Conservation (phyloP, 2,888 invertebrate genomes). For the Steinernema hermaphroditum region DNA sequence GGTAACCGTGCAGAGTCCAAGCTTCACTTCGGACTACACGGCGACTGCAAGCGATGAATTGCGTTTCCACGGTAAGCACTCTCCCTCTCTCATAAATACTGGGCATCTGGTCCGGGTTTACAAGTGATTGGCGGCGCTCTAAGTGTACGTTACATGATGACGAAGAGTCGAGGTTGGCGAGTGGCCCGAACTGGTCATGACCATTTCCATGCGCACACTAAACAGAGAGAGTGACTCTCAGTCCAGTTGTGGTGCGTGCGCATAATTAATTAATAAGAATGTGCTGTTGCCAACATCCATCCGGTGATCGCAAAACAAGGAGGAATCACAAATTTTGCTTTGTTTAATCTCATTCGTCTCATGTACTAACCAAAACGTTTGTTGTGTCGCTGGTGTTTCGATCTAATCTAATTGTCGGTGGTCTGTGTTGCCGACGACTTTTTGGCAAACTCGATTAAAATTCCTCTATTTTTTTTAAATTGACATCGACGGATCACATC, state of each 20-base stretch:
- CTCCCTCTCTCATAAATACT: too few species aligned
- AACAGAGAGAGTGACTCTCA: too few species aligned
- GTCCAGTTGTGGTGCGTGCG: conserved; percentile 12
- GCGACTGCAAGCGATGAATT: conserved; percentile 21
- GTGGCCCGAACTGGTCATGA: too few species aligned
- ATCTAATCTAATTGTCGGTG: conserved; percentile 23
- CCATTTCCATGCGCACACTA: too few species aligned
- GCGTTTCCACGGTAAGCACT: conserved; percentile 28
- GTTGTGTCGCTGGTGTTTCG: conserved; percentile 13
- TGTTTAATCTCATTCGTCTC: conserved; percentile 11
- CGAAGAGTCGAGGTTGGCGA: too few species aligned
- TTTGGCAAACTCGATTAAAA: conserved; percentile 3
- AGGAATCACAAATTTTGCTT: conserved; percentile 29
- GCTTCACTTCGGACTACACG: conserved; percentile 29
- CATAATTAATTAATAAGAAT: conserved; percentile 22
- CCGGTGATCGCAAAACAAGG: conserved; percentile 5
- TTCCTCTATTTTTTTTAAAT: conserved; percentile 21
- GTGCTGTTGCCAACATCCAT: neutral
- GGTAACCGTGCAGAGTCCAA: conserved; percentile 24
- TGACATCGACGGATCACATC: neutral
- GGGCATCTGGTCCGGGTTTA: too few species aligned
- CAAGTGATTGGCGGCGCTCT: too few species aligned
- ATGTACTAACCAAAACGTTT: conserved; percentile 13
- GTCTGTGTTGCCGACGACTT: conserved; percentile 20
- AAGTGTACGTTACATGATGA: too few species aligned